Evolutionary conservation across 2,113 vertebrate genomes (phyloP).

Genomic region (Trogon surrucura): DNA sequence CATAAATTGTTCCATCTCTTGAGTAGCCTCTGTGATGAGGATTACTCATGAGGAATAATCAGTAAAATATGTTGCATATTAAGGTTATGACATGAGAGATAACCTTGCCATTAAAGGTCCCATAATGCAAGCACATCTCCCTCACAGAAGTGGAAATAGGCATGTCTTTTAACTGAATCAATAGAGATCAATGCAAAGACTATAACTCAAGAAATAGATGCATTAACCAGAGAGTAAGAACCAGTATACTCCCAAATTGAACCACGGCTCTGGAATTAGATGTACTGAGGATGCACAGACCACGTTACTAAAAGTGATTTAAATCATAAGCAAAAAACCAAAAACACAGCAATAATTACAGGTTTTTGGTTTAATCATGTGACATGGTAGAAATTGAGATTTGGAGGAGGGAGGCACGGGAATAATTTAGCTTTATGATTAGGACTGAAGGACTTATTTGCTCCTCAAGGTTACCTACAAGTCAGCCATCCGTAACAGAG

Average conservation of each 20-base stretch:
- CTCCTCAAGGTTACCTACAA: background rate
- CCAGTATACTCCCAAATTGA: background rate
- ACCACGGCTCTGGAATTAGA: background rate
- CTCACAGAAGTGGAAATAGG: slow-evolving; percentile 9
- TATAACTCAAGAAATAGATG: slow-evolving; percentile 45
- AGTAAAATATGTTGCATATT: slow-evolving; percentile 21
- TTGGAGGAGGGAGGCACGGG: background rate
- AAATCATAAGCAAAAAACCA: background rate
- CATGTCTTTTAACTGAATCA: slow-evolving; percentile 37
- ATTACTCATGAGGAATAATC: slow-evolving; percentile 40
- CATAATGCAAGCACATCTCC: background rate
- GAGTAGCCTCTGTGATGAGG: background rate
- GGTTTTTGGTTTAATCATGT: background rate
- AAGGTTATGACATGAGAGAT: slow-evolving; percentile 3
- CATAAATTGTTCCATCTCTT: background rate
- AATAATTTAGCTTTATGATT: background rate
- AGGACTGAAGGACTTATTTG: background rate
- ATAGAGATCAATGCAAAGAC: slow-evolving; percentile 64
- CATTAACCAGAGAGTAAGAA: slow-evolving; percentile 6
- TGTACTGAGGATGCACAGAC: background rate
- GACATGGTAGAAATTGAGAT: background rate
- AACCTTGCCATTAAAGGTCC: background rate
- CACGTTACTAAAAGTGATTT: background rate
- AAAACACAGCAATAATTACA: background rate
- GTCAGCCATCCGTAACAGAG: background rate